These are phyloP conservation scores for Liparis tanakae DNA, from an alignment of 2,797 vertebrate genomes.

Conservation along the genomic window DNA sequence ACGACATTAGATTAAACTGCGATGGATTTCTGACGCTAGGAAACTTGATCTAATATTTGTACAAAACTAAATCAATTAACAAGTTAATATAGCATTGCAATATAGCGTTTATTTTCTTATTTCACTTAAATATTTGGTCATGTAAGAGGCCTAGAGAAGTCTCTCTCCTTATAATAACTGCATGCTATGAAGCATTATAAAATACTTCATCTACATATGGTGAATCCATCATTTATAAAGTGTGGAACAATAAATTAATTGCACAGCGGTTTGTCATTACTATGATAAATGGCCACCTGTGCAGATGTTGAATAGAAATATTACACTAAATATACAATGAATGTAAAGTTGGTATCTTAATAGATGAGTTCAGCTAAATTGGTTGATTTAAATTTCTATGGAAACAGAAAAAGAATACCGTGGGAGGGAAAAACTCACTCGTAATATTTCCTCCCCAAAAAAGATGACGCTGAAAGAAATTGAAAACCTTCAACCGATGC, in stretches of 20 bases:
- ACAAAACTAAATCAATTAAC: background rate
- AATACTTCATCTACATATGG: too few species aligned
- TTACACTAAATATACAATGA: background rate
- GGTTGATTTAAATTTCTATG: background rate
- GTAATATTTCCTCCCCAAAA: too few species aligned
- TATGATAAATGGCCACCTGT: background rate
- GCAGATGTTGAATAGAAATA: slow-evolving; percentile 5
- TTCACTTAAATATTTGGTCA: too few species aligned
- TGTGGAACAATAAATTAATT: too few species aligned
- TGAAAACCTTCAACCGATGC: too few species aligned
- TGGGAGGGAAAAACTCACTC: too few species aligned
- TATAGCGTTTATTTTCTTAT: too few species aligned
- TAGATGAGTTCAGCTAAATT: background rate
- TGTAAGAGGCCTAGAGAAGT: too few species aligned
- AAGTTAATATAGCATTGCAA: background rate
- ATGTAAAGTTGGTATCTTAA: background rate
- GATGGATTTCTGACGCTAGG: background rate
- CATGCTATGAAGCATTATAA: too few species aligned
- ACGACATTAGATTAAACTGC: background rate
- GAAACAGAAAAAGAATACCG: background rate
- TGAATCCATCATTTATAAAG: too few species aligned
- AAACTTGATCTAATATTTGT: background rate
- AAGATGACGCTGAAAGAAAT: too few species aligned
- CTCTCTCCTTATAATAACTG: too few species aligned
- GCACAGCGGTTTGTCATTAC: slow-evolving; percentile 8